phyloP scores from a whole-genome alignment of 2,113 vertebrate species.

The Notarius quadriscutis region DNA sequence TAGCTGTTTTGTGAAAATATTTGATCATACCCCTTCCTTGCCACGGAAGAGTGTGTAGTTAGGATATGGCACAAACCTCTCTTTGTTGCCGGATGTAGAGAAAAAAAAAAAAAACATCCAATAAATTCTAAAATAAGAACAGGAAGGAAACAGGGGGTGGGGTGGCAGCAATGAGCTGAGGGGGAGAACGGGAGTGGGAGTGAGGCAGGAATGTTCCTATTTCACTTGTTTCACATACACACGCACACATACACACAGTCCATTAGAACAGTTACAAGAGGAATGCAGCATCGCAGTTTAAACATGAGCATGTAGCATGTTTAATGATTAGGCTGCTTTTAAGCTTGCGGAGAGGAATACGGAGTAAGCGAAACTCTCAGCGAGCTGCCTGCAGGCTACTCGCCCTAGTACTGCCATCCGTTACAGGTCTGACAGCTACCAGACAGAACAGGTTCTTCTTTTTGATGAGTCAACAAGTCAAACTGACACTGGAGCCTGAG shows the following conservation, averaged over 20 bases:
- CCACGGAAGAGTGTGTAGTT: constrained; percentile 64
- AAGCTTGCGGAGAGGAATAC: neutral
- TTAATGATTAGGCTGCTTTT: neutral
- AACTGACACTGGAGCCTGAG: constrained; percentile 38
- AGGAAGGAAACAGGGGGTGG: constrained; percentile 98
- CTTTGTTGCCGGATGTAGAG: constrained; percentile 93
- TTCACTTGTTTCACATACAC: constrained; percentile 63
- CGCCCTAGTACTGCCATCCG: neutral
- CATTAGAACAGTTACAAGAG: constrained; percentile 61
- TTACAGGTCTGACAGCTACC: constrained; percentile 45
- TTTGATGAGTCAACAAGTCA: constrained; percentile 55
- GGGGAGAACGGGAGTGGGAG: constrained; percentile 77
- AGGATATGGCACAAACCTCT: constrained; percentile 85
- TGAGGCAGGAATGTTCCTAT: constrained; percentile 86
- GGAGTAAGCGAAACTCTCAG: neutral
- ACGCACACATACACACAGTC: constrained; percentile 64
- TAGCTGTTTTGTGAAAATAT: constrained; percentile 58
- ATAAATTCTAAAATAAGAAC: constrained; percentile 93
- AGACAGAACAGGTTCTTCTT: constrained; percentile 49
- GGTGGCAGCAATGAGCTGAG: constrained; percentile 64
- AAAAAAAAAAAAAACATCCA: constrained; percentile 89
- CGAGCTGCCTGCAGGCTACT: constrained; percentile 21
- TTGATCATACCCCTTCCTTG: constrained; percentile 57
- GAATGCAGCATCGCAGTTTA: constrained; percentile 57
- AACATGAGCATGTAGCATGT: constrained; percentile 37